Conservation (phyloP, 2,113 vertebrate species). For the Chaetura pelagica region DNA sequence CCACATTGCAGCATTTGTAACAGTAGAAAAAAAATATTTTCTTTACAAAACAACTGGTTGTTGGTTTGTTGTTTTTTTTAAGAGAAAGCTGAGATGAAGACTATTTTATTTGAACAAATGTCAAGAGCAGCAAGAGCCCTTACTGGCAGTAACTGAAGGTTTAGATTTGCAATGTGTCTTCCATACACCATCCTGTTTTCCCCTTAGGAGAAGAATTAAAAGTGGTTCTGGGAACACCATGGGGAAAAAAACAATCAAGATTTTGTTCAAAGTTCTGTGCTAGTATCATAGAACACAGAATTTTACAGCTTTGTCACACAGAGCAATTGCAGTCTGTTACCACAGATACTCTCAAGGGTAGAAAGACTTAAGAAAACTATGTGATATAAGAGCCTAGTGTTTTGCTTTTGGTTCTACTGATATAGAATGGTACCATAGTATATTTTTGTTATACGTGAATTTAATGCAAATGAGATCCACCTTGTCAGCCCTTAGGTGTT, state of each 20-base stretch:
- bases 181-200: not conserved
- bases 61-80: too few species aligned
- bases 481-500: not conserved
- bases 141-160: not conserved
- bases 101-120: not conserved
- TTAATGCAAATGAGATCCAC: not conserved
- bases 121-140: not conserved
- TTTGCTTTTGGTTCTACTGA: not conserved
- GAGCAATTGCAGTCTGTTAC: not conserved
- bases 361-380: not conserved
- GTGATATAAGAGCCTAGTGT: not conserved
- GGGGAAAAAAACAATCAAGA: not conserved
- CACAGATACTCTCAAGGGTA: not conserved
- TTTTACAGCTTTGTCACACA: not conserved
- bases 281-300: not conserved
- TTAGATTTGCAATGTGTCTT: not conserved
- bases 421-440: not conserved
- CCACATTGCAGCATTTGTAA: not conserved
- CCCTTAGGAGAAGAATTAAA: slow-evolving; percentile 34
- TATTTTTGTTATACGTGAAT: not conserved
- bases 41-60: not conserved
- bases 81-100: not conserved
- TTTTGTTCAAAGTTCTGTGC: not conserved
- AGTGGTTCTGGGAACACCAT: not conserved
- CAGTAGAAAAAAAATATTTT: not conserved